These are phyloP conservation scores for Lagria hirta DNA, from an alignment of 2,888 invertebrate genomes.

Conservation along the genomic window DNA sequence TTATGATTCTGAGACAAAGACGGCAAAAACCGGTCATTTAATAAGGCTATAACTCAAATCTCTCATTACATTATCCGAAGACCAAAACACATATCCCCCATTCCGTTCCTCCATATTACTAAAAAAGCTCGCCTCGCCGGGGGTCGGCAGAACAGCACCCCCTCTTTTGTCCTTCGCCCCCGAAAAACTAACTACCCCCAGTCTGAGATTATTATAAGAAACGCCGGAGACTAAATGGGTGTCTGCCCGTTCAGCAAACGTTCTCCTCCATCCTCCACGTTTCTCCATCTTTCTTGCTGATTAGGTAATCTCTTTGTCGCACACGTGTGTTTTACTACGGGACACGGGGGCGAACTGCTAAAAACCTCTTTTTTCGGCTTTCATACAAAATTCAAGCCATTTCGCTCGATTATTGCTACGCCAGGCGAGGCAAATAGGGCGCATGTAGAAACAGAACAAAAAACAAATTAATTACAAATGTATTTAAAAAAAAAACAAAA, in stretches of 20 bases:
- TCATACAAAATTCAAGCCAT: slow-evolving; percentile 55
- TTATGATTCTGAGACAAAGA: slow-evolving; percentile 22
- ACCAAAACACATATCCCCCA: slow-evolving; percentile 48
- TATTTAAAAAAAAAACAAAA: no score
- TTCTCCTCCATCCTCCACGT: slow-evolving; percentile 35
- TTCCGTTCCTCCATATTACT: slow-evolving; percentile 45
- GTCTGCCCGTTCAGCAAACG: slow-evolving; percentile 41
- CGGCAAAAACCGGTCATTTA: slow-evolving; percentile 43
- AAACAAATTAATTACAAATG: no score
- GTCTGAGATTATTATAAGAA: slow-evolving; percentile 53
- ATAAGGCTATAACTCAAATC: slow-evolving; percentile 50
- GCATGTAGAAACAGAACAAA: no score
- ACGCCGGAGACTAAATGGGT: slow-evolving; percentile 52
- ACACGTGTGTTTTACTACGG: no score
- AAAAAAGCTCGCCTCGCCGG: slow-evolving; percentile 41
- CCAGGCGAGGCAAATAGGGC: slow-evolving; percentile 48
- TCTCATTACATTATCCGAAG: slow-evolving; percentile 49
- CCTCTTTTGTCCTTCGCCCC: slow-evolving; percentile 24
- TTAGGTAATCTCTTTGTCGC: no score
- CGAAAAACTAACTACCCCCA: slow-evolving; percentile 42
- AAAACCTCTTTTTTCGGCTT: no score
- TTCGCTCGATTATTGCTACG: slow-evolving; percentile 53
- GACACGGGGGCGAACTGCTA: no score
- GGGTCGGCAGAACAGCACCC: slow-evolving; percentile 28
- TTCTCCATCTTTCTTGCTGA: no score